Evolutionary conservation across 2,888 invertebrate genomes (phyloP), one percentile per base, ranked within the genome.

Genomic region (Acanthopleura granulata): DNA sequence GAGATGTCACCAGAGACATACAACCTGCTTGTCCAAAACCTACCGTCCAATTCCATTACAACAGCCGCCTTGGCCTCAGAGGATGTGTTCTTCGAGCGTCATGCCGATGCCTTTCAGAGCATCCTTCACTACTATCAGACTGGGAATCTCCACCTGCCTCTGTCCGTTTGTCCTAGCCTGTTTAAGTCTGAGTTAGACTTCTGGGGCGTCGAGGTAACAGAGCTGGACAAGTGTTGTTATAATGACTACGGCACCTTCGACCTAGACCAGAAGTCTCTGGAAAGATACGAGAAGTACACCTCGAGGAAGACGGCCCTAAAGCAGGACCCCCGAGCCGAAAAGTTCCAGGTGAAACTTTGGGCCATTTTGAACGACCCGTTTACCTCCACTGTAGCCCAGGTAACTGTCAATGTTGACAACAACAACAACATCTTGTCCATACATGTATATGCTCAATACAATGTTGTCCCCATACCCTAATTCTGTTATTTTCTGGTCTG

Each of bases 351-450:
- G 40, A 40, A 40, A 9, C 9, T 57, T 4, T 83, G 83, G 83
- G 74, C 78, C 14, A 74, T 81, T 15, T 69, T 84, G 12, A 82
- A 80, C 30, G 81, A 83, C 66, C 84, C 83, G 0, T 76, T 76
- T n/a, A 79, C 78, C 50, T 81, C 80, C 12, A 74, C 57, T 0
- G 49, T 62, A 27, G 81, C 83, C 4, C 57, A 22, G 57, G 57
- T 57, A 57, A 57, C 4, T 57, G 40, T 6, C 40, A 40, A 40
- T n/a, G n/a, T n/a, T n/a, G n/a, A n/a, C n/a, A n/a, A n/a, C n/a
- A n/a, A n/a, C n/a, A n/a, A n/a, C n/a, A n/a, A n/a, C n/a, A n/a
- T n/a, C n/a, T n/a, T n/a, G n/a, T n/a, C n/a, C n/a, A n/a, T n/a
- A n/a, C n/a, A n/a, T n/a, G n/a, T n/a, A n/a, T n/a, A n/a, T n/a